Conservation (phyloP, 2,113 vertebrate species). For the Epinephelus cyanopodus region DNA sequence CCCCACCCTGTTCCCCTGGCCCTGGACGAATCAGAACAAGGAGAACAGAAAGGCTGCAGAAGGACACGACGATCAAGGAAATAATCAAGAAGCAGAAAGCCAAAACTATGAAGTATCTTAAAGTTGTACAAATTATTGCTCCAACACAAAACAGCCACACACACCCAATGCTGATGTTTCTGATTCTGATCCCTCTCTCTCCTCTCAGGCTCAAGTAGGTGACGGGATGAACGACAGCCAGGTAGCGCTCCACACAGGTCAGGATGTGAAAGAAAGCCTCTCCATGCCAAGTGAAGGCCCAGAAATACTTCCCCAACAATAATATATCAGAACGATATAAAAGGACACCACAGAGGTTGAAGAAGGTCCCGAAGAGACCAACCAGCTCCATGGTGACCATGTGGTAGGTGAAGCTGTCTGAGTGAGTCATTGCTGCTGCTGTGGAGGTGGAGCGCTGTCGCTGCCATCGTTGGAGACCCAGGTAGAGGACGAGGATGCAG, state of each 20-base stretch:
- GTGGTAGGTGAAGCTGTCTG: conserved; percentile 1
- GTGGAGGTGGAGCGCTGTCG: background rate
- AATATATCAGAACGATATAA: background rate
- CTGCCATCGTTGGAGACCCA: background rate
- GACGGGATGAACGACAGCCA: background rate
- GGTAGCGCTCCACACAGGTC: background rate
- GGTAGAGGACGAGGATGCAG: conserved; percentile 14
- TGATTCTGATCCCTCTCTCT: background rate
- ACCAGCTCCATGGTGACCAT: background rate
- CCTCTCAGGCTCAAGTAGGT: background rate
- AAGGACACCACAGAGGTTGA: background rate
- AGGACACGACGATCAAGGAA: background rate
- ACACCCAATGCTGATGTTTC: background rate
- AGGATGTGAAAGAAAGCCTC: background rate
- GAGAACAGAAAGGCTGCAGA: background rate
- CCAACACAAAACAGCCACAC: background rate
- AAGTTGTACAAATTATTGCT: accelerated
- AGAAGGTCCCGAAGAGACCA: accelerated
- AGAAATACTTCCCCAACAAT: background rate
- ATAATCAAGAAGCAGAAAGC: background rate
- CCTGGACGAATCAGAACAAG: background rate
- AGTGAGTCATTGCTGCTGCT: background rate
- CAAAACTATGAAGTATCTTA: no score
- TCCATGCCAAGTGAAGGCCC: background rate
- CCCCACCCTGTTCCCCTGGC: background rate